phyloP scores from a whole-genome alignment of 2,797 vertebrate genomes.

The Brachymystax lenok region DNA sequence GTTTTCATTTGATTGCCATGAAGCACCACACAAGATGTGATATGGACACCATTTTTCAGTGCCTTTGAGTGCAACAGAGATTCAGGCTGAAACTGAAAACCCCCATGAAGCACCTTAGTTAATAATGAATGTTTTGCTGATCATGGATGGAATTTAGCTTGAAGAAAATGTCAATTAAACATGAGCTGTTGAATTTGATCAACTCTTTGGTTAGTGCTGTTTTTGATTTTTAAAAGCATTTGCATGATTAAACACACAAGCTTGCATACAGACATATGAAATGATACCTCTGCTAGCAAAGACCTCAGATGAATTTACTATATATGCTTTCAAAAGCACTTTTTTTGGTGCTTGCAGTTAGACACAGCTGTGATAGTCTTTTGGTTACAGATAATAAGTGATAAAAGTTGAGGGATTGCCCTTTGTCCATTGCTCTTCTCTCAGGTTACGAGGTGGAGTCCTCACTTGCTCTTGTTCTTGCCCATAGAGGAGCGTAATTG shows the following conservation, averaged over 20 bases:
- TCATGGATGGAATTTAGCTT: not conserved
- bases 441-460: constrained; percentile 22
- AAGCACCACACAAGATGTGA: not conserved
- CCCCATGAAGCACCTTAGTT: not conserved
- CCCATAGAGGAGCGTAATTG: constrained; percentile 89
- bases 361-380: not conserved
- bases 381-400: not conserved
- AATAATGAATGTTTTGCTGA: not conserved
- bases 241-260: not conserved
- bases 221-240: constrained; percentile 28
- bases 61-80: constrained; percentile 1
- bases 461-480: constrained; percentile 68
- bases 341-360: not conserved
- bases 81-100: not conserved
- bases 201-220: constrained; percentile 38
- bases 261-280: constrained; percentile 6
- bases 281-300: not conserved
- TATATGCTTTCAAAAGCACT: not conserved
- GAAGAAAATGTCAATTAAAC: not conserved
- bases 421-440: constrained; percentile 11
- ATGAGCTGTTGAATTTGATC: not conserved
- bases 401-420: constrained; percentile 5
- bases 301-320: not conserved
- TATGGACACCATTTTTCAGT: not conserved
- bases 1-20: constrained; percentile 15